Percentiles rank a stretch among this genome's conserved stretches.
phyloP scores from a whole-genome alignment of 1,140 invertebrate genomes.

The Heliconius himera region DNA sequence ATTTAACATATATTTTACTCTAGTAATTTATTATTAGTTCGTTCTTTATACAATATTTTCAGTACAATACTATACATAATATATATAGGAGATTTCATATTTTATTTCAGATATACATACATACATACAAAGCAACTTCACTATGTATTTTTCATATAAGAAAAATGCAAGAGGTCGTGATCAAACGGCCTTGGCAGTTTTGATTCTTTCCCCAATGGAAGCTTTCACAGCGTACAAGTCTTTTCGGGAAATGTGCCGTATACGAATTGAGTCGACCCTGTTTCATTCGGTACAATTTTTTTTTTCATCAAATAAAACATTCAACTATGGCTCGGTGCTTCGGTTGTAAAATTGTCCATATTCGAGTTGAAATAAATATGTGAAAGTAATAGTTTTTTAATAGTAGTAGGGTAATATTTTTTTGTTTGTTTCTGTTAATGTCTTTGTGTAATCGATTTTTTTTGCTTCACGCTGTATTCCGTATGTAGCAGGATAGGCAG shows the following conservation, averaged over 20 bases:
- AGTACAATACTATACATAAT: too few relatives aligned
- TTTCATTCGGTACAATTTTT: background rate
- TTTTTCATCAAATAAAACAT: constrained; percentile 16
- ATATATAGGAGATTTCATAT: background rate
- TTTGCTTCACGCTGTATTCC: too few relatives aligned
- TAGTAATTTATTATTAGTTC: background rate
- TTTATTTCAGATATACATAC: background rate
- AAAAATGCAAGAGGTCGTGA: background rate
- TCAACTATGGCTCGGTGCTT: background rate
- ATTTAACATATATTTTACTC: background rate
- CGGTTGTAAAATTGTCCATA: background rate
- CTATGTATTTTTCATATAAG: background rate
- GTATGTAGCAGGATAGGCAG: too few relatives aligned
- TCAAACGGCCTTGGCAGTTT: constrained; percentile 5
- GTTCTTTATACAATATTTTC: too few relatives aligned
- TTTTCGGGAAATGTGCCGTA: constrained; percentile 2
- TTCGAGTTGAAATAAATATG: background rate
- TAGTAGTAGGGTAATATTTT: background rate
- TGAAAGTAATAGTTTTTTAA: constrained; percentile 5
- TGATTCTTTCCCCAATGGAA: constrained; percentile 3
- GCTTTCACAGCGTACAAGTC: constrained; percentile 3
- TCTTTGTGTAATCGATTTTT: constrained; percentile 6
- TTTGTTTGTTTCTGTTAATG: constrained; percentile 20
- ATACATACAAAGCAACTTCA: background rate
- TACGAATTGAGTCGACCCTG: constrained; percentile 12